These are phyloP conservation scores for Drosophila serrata DNA, from an alignment of 1,140 invertebrate species.

Conservation along the genomic window DNA sequence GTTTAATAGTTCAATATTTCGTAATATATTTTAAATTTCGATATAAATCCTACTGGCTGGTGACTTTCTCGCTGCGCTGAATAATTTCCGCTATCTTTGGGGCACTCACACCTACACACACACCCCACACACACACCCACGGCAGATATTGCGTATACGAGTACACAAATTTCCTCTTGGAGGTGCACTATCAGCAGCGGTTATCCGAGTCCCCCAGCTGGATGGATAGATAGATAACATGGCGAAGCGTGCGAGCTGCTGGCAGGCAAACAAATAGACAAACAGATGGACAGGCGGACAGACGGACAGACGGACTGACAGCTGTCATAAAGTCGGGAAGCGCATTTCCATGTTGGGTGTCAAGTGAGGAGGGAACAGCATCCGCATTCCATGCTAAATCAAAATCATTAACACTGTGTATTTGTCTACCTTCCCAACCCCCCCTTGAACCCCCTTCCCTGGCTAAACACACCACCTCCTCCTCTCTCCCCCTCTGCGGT, in stretches of 20 bases:
- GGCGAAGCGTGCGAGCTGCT: constrained; percentile 13
- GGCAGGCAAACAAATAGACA: constrained; percentile 16
- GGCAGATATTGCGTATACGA: constrained; percentile 24
- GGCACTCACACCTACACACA: neutral
- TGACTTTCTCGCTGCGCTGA: constrained; percentile 9
- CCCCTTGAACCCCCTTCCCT: neutral
- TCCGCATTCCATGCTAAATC: constrained; percentile 47
- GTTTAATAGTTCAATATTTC: too few species aligned
- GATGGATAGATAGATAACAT: constrained; percentile 18
- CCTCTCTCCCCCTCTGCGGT: neutral
- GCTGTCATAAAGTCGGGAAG: constrained; percentile 64
- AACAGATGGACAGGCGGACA: constrained; percentile 38
- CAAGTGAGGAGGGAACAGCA: constrained; percentile 21
- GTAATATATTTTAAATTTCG: neutral
- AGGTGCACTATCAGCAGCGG: constrained; percentile 33
- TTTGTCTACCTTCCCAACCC: constrained; percentile 56
- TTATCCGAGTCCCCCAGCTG: constrained; percentile 10
- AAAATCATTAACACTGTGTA: constrained; percentile 73
- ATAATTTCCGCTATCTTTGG: constrained; percentile 45
- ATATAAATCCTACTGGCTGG: constrained; percentile 8
- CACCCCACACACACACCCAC: neutral
- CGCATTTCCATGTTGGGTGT: constrained; percentile 70
- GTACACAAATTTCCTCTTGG: constrained; percentile 36
- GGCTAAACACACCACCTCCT: constrained; percentile 2
- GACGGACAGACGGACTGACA: constrained; percentile 42